A percentile compares a stretch with the other conserved stretches of the same genome.
phyloP scores from a whole-genome alignment of 2,113 vertebrate genomes.

The Emberiza fucata region DNA sequence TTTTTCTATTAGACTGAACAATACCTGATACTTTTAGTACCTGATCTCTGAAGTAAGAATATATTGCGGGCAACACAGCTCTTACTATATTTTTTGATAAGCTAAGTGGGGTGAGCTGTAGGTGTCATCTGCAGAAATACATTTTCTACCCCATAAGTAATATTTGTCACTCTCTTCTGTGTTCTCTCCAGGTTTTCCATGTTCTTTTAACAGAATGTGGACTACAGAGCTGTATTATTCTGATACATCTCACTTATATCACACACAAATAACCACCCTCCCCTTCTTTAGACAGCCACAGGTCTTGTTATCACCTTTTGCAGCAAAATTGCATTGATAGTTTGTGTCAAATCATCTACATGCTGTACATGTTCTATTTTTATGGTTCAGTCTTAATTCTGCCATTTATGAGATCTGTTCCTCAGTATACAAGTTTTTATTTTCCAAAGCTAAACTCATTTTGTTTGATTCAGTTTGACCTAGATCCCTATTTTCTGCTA shows the following conservation, averaged over 20 bases:
- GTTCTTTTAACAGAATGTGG: neutral
- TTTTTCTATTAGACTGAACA: neutral
- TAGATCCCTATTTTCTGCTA: neutral
- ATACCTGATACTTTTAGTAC: neutral
- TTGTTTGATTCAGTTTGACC: neutral
- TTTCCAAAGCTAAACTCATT: neutral
- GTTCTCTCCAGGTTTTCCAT: neutral
- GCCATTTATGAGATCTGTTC: neutral
- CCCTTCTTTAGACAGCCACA: neutral
- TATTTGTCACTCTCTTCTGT: neutral
- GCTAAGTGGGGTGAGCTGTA: neutral
- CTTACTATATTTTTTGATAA: neutral
- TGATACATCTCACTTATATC: neutral
- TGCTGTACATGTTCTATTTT: neutral
- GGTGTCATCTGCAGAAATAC: neutral
- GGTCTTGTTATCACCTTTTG: neutral
- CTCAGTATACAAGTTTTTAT: neutral
- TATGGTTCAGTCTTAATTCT: neutral
- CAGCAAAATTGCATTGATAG: neutral
- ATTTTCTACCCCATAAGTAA: neutral
- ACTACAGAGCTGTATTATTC: neutral
- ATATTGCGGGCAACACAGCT: neutral
- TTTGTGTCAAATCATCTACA: neutral
- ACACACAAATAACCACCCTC: neutral
- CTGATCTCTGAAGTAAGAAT: neutral